Conservation (phyloP, 2,888 invertebrate genomes). For the Mimas tiliae region DNA sequence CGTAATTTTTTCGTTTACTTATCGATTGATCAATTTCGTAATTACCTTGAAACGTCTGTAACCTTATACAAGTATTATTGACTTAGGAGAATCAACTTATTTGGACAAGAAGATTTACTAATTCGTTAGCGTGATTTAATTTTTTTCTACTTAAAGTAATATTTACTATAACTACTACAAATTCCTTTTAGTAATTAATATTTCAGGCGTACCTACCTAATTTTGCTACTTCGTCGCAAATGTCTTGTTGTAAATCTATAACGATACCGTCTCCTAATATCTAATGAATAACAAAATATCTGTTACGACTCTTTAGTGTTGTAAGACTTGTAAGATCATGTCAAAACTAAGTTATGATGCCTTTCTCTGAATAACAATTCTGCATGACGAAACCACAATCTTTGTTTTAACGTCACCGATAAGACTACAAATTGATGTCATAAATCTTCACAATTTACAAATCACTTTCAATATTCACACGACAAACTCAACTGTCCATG, state of each 20-base stretch:
- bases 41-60: neutral
- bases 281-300: neutral
- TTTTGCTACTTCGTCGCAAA: too few relatives aligned
- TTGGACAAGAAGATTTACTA: neutral
- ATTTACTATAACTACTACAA: too few relatives aligned
- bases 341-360: slow-evolving; percentile 5
- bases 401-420: slow-evolving; percentile 7
- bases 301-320: neutral
- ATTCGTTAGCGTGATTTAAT: neutral
- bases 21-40: neutral
- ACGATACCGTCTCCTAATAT: neutral
- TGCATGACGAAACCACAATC: slow-evolving; percentile 2
- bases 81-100: neutral
- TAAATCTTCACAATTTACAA: neutral
- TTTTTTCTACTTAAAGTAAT: too few relatives aligned
- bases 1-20: neutral
- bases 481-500: neutral
- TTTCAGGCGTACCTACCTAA: too few relatives aligned
- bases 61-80: neutral
- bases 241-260: neutral
- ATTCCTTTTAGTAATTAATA: too few relatives aligned
- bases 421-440: neutral
- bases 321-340: slow-evolving; percentile 5
- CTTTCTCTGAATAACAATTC: slow-evolving; percentile 15
- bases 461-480: slow-evolving; percentile 12